phyloP scores from a whole-genome alignment of 1,140 invertebrate genomes.

The Scaptomyza pallida region DNA sequence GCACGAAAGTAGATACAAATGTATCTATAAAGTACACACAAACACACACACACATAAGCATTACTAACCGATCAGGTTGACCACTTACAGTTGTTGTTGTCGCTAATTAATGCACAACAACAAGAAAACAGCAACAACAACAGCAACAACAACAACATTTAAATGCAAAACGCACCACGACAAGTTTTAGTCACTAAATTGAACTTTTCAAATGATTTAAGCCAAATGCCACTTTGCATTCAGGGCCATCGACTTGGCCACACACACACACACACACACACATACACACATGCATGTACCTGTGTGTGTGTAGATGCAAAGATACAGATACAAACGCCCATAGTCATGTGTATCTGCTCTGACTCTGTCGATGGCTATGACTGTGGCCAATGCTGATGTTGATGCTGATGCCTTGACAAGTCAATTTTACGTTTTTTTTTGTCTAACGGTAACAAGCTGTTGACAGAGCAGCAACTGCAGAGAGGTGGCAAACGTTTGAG shows the following conservation, averaged over 20 bases:
- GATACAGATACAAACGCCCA: too few relatives aligned
- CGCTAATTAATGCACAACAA: slow-evolving; percentile 74
- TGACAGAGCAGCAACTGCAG: slow-evolving; percentile 25
- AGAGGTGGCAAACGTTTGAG: neutral
- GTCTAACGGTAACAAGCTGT: slow-evolving; percentile 58
- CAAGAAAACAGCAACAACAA: slow-evolving; percentile 25
- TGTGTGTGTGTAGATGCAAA: slow-evolving; percentile 9
- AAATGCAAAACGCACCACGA: slow-evolving; percentile 45
- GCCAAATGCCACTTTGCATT: slow-evolving; percentile 65
- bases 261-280: slow-evolving; percentile 32
- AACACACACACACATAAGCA: slow-evolving; percentile 34
- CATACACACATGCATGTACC: slow-evolving; percentile 11
- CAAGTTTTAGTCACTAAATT: slow-evolving; percentile 63
- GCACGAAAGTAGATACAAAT: neutral
- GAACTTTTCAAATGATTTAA: slow-evolving; percentile 68
- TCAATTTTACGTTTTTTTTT: slow-evolving; percentile 50
- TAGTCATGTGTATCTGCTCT: slow-evolving; percentile 15
- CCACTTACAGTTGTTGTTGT: slow-evolving; percentile 21
- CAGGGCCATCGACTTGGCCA: slow-evolving; percentile 62
- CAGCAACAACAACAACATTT: slow-evolving; percentile 24
- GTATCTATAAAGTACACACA: slow-evolving; percentile 1
- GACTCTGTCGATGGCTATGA: too few relatives aligned
- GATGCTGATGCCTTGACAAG: slow-evolving; percentile 49
- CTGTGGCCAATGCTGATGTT: too few relatives aligned
- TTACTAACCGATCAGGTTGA: slow-evolving; percentile 40